Percentiles rank a stretch among this genome's conserved stretches.
Evolutionary conservation across 2,888 invertebrate genomes (phyloP).

Genomic region (Leptopilina drosophilae): DNA sequence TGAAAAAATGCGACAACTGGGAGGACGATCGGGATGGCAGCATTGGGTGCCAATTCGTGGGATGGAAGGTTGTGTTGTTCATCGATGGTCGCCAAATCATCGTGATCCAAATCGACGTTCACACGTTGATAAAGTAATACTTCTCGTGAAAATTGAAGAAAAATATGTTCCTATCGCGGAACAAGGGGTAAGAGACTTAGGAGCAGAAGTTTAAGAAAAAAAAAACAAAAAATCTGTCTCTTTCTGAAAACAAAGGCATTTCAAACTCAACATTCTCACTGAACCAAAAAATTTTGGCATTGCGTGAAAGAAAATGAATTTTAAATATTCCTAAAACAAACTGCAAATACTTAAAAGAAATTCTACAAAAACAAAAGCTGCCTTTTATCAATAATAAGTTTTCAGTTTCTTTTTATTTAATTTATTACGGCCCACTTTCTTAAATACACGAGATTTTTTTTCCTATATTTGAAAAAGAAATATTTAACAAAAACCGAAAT

Average conservation of each 20-base stretch:
- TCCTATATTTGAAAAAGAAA: too few relatives aligned
- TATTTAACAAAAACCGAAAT: too few relatives aligned
- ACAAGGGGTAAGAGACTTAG: conserved; percentile 88
- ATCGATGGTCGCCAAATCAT: conserved; percentile 96
- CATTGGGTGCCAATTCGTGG: conserved; percentile 93
- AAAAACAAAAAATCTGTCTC: conserved; percentile 19
- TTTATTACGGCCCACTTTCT: too few relatives aligned
- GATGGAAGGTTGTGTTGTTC: conserved; percentile 96
- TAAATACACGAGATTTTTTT: too few relatives aligned
- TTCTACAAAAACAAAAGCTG: background rate
- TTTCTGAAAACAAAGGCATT: background rate
- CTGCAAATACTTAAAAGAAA: conserved; percentile 5
- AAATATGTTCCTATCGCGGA: conserved; percentile 96
- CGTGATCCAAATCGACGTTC: conserved; percentile 91
- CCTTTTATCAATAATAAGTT: background rate
- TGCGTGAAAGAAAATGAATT: background rate
- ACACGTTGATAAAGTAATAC: conserved; percentile 93
- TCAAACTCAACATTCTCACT: conserved; percentile 21
- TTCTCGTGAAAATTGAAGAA: conserved; percentile 95
- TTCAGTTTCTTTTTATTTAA: too few relatives aligned
- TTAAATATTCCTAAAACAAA: background rate
- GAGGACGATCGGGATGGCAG: conserved; percentile 93
- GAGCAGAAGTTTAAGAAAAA: conserved; percentile 80
- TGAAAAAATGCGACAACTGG: conserved; percentile 90
- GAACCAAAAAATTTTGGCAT: conserved; percentile 1